A percentile compares a stretch with the other conserved stretches of the same genome.
These are phyloP conservation scores for Apostichopus californicus DNA, from an alignment of 35 echinoderm and acorn worm genomes.

Conservation along the genomic window DNA sequence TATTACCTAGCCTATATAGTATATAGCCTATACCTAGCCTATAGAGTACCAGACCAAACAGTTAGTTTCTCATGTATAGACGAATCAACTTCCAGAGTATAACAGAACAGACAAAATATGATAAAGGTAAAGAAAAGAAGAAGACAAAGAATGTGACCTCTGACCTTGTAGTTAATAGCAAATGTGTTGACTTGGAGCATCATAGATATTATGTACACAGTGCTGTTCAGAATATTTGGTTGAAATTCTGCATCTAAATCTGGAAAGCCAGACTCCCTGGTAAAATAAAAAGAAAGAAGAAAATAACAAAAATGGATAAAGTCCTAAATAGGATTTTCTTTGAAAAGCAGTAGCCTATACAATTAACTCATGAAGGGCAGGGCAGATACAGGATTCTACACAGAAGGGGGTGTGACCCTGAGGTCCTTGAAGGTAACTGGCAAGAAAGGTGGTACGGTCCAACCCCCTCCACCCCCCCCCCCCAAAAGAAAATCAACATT, in stretches of 20 bases:
- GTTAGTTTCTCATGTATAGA: too few relatives aligned
- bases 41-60: too few relatives aligned
- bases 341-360: too few relatives aligned
- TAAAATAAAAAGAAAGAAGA: conserved; percentile 17
- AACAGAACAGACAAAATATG: too few relatives aligned
- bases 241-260: conserved; percentile 94
- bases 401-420: background rate
- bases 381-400: background rate
- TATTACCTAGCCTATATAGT: too few relatives aligned
- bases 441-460: background rate
- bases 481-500: too few relatives aligned
- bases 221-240: conserved; percentile 95
- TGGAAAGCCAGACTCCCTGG: conserved; percentile 75
- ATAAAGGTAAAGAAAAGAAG: too few relatives aligned
- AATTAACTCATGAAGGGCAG: too few relatives aligned
- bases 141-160: background rate
- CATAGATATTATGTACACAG: conserved; percentile 96
- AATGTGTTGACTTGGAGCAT: conserved; percentile 94
- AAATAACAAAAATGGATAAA: background rate
- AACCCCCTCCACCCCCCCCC: background rate
- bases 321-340: too few relatives aligned
- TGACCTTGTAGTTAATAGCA: conserved; percentile 98
- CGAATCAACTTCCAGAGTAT: too few relatives aligned
- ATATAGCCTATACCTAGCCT: too few relatives aligned
- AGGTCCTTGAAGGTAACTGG: too few relatives aligned